These are phyloP conservation scores for Psittacula derbiana DNA, from an alignment of 2,797 vertebrate species.

Conservation along the genomic window DNA sequence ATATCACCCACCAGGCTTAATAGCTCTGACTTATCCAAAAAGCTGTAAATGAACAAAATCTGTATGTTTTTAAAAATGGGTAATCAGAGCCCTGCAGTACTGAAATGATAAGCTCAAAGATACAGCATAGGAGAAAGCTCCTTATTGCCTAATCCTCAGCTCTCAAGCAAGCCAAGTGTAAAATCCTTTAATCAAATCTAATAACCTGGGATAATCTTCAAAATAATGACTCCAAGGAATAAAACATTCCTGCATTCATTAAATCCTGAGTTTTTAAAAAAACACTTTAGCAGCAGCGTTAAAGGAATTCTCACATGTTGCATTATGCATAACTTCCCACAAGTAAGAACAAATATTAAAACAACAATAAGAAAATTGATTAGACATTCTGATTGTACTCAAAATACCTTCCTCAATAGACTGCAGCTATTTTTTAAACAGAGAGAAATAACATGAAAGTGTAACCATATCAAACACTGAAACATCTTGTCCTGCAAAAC, in stretches of 20 bases:
- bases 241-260: slow-evolving; percentile 25
- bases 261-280: neutral
- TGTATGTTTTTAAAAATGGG: slow-evolving; percentile 38
- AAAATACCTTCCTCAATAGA: neutral
- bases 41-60: slow-evolving; percentile 61
- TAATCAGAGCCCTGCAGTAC: neutral
- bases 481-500: neutral
- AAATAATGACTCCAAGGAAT: slow-evolving; percentile 65
- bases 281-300: neutral
- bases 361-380: neutral
- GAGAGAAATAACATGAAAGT: neutral
- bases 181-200: slow-evolving; percentile 72
- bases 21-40: slow-evolving; percentile 47
- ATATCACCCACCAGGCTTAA: slow-evolving; percentile 35
- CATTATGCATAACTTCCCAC: neutral
- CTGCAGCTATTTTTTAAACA: neutral
- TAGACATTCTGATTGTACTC: neutral
- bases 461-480: neutral
- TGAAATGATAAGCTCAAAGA: slow-evolving; percentile 51
- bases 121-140: slow-evolving; percentile 34
- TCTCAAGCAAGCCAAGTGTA: slow-evolving; percentile 23
- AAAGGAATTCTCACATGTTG: neutral
- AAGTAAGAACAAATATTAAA: neutral
- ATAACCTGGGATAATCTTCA: slow-evolving; percentile 65
- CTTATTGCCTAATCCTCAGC: slow-evolving; percentile 62